Evolutionary conservation across 2,888 invertebrate species (phyloP).

Genomic region (Biston stratarius): DNA sequence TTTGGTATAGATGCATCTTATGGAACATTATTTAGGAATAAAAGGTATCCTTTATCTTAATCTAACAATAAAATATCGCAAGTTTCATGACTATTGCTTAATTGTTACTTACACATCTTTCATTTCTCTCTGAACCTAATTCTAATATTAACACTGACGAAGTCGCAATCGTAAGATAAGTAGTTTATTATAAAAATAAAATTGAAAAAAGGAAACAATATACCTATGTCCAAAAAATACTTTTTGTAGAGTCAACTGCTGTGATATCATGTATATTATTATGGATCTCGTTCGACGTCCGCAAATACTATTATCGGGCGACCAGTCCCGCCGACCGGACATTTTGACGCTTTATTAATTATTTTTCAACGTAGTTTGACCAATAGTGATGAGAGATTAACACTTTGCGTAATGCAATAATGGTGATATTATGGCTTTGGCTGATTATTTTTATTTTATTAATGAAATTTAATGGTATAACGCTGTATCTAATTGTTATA

Average conservation of each 20-base stretch:
- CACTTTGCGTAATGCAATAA: slow-evolving; percentile 70
- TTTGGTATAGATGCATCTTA: too few species aligned
- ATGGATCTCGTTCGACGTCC: slow-evolving; percentile 32
- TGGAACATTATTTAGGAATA: too few species aligned
- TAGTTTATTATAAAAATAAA: too few species aligned
- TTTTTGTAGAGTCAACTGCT: neutral
- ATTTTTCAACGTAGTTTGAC: slow-evolving; percentile 67
- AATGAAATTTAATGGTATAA: neutral
- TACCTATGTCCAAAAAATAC: neutral
- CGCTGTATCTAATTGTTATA: too few species aligned
- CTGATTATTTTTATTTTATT: slow-evolving; percentile 7
- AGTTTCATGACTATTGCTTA: too few species aligned
- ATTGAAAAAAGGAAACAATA: too few species aligned
- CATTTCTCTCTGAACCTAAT: too few species aligned
- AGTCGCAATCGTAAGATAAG: too few species aligned
- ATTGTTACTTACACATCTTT: too few species aligned
- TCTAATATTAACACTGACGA: too few species aligned
- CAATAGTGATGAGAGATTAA: slow-evolving; percentile 69
- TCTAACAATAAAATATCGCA: too few species aligned
- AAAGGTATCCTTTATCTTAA: too few species aligned
- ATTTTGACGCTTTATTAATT: slow-evolving; percentile 55
- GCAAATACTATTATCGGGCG: slow-evolving; percentile 25
- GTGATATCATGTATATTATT: slow-evolving; percentile 22
- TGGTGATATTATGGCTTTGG: slow-evolving; percentile 51
- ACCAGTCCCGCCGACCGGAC: slow-evolving; percentile 24